Conservation (phyloP, 2,113 vertebrate genomes). For the Hemicordylus capensis region DNA sequence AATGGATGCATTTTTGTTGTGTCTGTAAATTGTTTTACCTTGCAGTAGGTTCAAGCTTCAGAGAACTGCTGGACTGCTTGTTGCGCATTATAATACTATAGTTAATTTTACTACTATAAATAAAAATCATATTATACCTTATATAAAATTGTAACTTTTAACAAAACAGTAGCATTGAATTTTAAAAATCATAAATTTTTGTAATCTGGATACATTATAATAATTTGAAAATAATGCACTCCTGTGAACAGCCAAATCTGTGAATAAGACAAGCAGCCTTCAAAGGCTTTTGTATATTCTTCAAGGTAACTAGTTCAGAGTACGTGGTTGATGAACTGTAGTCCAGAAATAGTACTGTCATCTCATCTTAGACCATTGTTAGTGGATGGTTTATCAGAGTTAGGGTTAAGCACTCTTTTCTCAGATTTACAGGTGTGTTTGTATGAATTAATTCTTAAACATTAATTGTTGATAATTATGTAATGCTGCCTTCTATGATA, state of each 20-base stretch:
- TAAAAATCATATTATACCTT: no score
- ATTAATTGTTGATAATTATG: background rate
- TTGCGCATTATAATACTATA: no score
- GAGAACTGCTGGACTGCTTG: no score
- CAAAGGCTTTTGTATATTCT: background rate
- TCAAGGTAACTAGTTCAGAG: background rate
- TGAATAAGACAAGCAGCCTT: background rate
- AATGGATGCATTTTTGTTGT: background rate
- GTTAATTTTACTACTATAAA: no score
- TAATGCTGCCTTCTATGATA: background rate
- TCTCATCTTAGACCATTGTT: background rate
- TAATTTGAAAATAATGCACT: background rate
- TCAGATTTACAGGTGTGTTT: slow-evolving; percentile 13
- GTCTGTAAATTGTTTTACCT: background rate
- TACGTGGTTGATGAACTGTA: slow-evolving; percentile 2
- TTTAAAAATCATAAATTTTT: no score
- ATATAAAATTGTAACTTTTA: no score
- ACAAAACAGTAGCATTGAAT: no score
- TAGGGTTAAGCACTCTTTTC: slow-evolving; percentile 1
- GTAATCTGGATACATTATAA: background rate
- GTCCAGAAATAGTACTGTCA: background rate
- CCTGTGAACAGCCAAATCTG: background rate
- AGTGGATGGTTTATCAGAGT: slow-evolving; percentile 26
- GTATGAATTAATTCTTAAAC: slow-evolving; percentile 13
- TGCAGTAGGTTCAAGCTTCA: background rate